Conservation (phyloP, 2,888 invertebrate genomes). For the Encarsia formosa region DNA sequence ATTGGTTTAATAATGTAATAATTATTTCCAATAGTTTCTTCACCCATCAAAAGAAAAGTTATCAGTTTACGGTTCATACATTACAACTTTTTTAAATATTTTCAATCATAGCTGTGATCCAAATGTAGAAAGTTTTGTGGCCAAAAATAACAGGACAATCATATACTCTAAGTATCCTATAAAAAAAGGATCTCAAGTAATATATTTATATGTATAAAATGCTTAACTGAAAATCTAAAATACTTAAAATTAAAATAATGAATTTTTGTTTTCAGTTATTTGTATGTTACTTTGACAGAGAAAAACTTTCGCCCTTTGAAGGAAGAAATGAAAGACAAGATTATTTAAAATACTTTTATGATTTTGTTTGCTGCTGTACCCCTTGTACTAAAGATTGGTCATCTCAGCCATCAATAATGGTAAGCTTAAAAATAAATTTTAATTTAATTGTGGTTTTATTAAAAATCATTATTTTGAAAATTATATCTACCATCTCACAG, state of each 20-base stretch:
- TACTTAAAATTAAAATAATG: background rate
- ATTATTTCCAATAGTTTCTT: no score
- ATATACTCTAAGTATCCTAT: slow-evolving; percentile 64
- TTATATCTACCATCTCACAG: no score
- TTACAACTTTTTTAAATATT: background rate
- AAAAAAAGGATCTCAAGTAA: slow-evolving; percentile 62
- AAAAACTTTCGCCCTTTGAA: no score
- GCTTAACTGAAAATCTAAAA: background rate
- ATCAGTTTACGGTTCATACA: background rate
- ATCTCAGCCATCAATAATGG: no score
- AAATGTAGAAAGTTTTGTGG: slow-evolving; percentile 66
- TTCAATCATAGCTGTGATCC: slow-evolving; percentile 87
- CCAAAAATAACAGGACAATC: slow-evolving; percentile 50
- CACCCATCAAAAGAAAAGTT: background rate
- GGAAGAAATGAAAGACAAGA: slow-evolving; percentile 55
- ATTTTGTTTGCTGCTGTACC: slow-evolving; percentile 72
- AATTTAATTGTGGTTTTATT: no score
- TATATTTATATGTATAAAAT: background rate
- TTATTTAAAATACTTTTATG: slow-evolving; percentile 68
- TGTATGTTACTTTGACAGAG: background rate
- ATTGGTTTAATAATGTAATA: no score
- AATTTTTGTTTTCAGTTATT: slow-evolving; percentile 1
- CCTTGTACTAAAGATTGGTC: slow-evolving; percentile 73
- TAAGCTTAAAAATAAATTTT: no score
- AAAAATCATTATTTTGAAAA: no score